A percentile compares a stretch with the other conserved stretches of the same genome.
phyloP scores from a whole-genome alignment of 2,888 invertebrate genomes.

The Frankliniella intonsa region DNA sequence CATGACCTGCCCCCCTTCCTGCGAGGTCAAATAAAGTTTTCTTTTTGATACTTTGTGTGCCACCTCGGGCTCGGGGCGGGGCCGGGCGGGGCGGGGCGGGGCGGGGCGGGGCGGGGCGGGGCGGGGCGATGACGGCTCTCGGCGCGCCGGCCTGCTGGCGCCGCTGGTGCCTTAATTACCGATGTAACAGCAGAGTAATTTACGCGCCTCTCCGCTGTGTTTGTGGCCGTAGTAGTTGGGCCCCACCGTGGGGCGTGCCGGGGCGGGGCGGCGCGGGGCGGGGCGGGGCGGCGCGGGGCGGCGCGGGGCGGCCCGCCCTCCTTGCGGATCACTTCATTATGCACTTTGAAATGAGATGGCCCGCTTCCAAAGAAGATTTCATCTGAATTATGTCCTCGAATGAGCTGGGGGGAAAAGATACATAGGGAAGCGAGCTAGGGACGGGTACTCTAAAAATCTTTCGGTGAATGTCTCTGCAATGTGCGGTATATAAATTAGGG shows the following conservation, averaged over 20 bases:
- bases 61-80: neutral
- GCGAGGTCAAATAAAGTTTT: no score
- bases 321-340: neutral
- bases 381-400: neutral
- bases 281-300: neutral
- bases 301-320: neutral
- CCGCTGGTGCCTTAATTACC: neutral
- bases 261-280: neutral
- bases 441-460: no score
- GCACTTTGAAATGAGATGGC: slow-evolving; percentile 26
- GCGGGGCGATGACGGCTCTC: neutral
- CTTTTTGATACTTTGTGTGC: neutral
- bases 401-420: neutral
- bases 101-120: neutral
- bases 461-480: no score
- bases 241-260: neutral
- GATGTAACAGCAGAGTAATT: slow-evolving; percentile 10
- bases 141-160: neutral
- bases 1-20: no score
- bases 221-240: slow-evolving; percentile 1
- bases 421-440: no score
- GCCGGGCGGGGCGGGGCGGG: neutral
- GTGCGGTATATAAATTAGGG: no score
- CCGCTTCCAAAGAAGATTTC: neutral
- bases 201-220: neutral